Evolutionary conservation across 2,888 invertebrate genomes (phyloP), one percentile per base, ranked within the genome.

Genomic region (Yponomeuta plumbellus): DNA sequence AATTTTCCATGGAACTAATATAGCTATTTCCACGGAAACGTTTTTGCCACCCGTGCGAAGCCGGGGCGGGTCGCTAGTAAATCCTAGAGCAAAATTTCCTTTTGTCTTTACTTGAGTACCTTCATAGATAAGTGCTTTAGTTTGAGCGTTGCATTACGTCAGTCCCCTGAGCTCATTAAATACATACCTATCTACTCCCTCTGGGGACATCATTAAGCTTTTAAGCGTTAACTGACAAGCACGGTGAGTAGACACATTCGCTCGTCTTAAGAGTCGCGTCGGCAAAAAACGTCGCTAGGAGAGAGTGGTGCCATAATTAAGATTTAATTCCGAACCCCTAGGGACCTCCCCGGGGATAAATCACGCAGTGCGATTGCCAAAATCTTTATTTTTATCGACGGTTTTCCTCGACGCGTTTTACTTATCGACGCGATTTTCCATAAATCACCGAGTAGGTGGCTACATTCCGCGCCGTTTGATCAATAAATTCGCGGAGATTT

Each of bases 261-360:
- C 39, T 34, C 62, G 23, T 59, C 40, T 20, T 66, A 34, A 34
- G 34, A 34, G 34, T 34, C 34, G 34, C 57, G 61, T 61, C 66
- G 52, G 56, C 61, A 59, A 64, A 64, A 68, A 68, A 67, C 67
- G 23, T 34, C 63, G 21, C 34, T 65, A 57, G 21, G 34, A 63
- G 64, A 61, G 56, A 44, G 67, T 67, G 68, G 62, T 68, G 67
- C 65, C 63, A 64, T 66, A 61, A 68, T 69, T 69, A 69, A 68
- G 66, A 67, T 69, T 40, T 66, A 65, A 65, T 65, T 65, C 65
- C 17, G 57, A 26, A 44, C 40, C 44, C 63, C 63, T 20, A 3
- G 20, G 39, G 39, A 21, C 40, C 11, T 52, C 65, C 65, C 65
- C 65, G n/a, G 65, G 65, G 57, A 65, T 62, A 62, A 62, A 62